These are phyloP conservation scores for Camponotus vicinus DNA, from an alignment of 1,140 invertebrate genomes.

Conservation along the genomic window DNA sequence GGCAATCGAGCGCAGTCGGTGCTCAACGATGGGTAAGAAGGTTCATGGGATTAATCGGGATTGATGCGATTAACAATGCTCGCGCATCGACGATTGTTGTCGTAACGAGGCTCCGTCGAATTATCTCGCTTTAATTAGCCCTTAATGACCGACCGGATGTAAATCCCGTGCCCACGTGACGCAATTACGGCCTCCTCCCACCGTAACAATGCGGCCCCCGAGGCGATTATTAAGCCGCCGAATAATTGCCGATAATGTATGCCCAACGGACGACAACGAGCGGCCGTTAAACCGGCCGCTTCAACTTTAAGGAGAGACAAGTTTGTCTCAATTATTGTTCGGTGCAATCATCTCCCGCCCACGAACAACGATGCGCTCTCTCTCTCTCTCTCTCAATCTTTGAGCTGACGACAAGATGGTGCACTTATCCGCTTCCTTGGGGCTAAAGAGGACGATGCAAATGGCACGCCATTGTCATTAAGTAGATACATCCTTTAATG, in stretches of 20 bases:
- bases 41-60: slow-evolving; percentile 17
- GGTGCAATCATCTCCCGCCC: slow-evolving; percentile 67
- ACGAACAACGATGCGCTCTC: slow-evolving; percentile 28
- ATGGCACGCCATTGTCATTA: slow-evolving; percentile 74
- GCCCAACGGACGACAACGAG: slow-evolving; percentile 35
- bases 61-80: slow-evolving; percentile 31
- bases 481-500: slow-evolving; percentile 76
- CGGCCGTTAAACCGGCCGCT: slow-evolving; percentile 27
- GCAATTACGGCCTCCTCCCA: slow-evolving; percentile 39
- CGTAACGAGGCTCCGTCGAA: slow-evolving; percentile 45
- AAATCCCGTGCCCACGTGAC: slow-evolving; percentile 53
- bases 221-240: slow-evolving; percentile 44
- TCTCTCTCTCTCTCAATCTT: slow-evolving; percentile 6
- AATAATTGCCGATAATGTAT: slow-evolving; percentile 64
- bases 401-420: slow-evolving; percentile 12
- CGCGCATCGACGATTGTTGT: not conserved
- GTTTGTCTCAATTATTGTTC: slow-evolving; percentile 73
- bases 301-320: slow-evolving; percentile 67
- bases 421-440: slow-evolving; percentile 74
- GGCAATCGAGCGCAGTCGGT: not conserved
- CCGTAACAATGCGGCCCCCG: slow-evolving; percentile 46
- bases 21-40: not conserved
- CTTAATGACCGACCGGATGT: slow-evolving; percentile 30
- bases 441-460: slow-evolving; percentile 69
- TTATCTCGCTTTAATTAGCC: slow-evolving; percentile 53